These are phyloP conservation scores for Paramisgurnus dabryanus DNA, from an alignment of 2,113 vertebrate genomes.

Conservation along the genomic window DNA sequence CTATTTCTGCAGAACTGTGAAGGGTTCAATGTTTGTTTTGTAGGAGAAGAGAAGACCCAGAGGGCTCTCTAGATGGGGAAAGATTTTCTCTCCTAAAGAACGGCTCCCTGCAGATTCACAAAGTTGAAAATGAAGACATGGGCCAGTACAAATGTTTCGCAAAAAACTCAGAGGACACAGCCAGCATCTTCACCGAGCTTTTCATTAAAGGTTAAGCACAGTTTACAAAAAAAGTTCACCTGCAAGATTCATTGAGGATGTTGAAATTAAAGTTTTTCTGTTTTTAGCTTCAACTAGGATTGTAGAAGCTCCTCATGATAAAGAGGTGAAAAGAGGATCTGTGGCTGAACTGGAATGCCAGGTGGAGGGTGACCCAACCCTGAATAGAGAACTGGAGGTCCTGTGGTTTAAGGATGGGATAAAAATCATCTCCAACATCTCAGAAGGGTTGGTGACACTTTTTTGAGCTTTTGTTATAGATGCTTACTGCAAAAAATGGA, in stretches of 20 bases:
- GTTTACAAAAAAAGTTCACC: background rate
- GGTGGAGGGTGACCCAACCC: slow-evolving; percentile 78
- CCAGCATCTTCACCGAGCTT: slow-evolving; percentile 77
- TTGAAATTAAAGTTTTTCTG: background rate
- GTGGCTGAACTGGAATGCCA: slow-evolving; percentile 79
- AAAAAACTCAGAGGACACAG: slow-evolving; percentile 75
- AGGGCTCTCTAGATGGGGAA: slow-evolving; percentile 61
- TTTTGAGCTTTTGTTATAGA: background rate
- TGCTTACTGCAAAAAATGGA: background rate
- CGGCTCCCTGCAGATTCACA: slow-evolving; percentile 81
- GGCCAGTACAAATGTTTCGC: slow-evolving; percentile 84
- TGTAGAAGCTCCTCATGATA: slow-evolving; percentile 73
- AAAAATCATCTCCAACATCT: slow-evolving; percentile 71
- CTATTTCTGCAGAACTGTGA: slow-evolving; percentile 39
- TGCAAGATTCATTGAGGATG: background rate
- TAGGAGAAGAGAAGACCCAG: slow-evolving; percentile 80
- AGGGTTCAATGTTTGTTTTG: slow-evolving; percentile 41
- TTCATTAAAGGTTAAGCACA: slow-evolving; percentile 82
- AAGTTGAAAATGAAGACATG: slow-evolving; percentile 75
- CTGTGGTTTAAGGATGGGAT: slow-evolving; percentile 84
- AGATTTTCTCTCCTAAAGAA: slow-evolving; percentile 69
- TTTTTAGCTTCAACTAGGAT: slow-evolving; percentile 84
- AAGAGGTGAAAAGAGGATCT: slow-evolving; percentile 74
- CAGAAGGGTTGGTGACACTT: slow-evolving; percentile 73
- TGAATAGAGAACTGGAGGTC: slow-evolving; percentile 79